Evolutionary conservation across 1,140 invertebrate genomes (phyloP).

Genomic region (Ceratitis capitata): DNA sequence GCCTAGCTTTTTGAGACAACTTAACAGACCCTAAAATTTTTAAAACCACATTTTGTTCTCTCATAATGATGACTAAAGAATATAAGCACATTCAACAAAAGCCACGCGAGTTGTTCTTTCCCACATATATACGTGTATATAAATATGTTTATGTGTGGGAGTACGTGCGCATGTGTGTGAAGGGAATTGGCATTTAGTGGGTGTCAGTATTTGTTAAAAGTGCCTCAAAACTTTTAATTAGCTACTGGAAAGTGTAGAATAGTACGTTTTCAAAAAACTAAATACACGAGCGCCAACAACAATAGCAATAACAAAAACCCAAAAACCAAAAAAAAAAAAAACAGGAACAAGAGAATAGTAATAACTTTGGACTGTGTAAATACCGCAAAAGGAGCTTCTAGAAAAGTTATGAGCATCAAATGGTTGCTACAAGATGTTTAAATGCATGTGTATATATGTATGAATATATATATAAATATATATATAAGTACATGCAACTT

Average conservation of each 20-base stretch:
- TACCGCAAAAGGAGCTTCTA: conserved; percentile 3
- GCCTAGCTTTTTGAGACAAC: too few species aligned
- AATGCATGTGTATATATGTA: too few species aligned
- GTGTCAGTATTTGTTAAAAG: conserved; percentile 26
- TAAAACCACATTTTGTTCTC: too few species aligned
- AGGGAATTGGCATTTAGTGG: background rate
- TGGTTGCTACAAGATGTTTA: background rate
- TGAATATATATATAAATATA: too few species aligned
- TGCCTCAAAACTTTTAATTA: conserved; percentile 32
- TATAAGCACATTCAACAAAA: too few species aligned
- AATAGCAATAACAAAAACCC: background rate
- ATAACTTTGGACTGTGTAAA: background rate
- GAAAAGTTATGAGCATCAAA: conserved; percentile 23
- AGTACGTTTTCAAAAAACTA: conserved; percentile 4
- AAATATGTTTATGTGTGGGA: too few species aligned
- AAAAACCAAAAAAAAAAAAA: too few species aligned
- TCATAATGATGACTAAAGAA: too few species aligned
- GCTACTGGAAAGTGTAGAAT: conserved; percentile 16
- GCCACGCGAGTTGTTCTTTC: too few species aligned
- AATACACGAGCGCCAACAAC: background rate
- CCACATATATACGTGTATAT: too few species aligned
- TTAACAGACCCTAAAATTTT: too few species aligned
- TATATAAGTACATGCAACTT: background rate
- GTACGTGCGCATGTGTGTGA: background rate
- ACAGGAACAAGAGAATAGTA: too few species aligned